Conservation (phyloP, 1,140 invertebrate genomes). For the Sycophaga agraensis region DNA sequence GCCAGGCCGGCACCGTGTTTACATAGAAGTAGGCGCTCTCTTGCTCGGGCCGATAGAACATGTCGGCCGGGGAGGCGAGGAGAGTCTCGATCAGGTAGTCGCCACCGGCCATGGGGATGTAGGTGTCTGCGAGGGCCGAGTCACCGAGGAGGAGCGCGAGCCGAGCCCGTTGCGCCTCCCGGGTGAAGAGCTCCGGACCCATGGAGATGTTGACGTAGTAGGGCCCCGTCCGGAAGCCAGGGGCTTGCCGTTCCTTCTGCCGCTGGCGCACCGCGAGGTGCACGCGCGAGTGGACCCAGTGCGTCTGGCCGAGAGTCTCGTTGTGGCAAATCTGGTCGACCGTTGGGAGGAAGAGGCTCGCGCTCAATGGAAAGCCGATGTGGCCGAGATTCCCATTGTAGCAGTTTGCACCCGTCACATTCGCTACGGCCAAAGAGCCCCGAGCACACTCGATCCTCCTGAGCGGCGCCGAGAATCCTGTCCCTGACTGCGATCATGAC, state of each 20-base stretch:
- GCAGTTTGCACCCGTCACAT: not conserved
- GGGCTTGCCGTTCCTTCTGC: not conserved
- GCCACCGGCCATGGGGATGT: conserved; percentile 1
- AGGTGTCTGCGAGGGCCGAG: not conserved
- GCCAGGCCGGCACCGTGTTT: conserved; percentile 54
- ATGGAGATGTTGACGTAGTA: conserved; percentile 10
- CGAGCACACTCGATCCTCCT: not conserved
- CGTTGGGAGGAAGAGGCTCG: not conserved
- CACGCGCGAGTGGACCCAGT: conserved; percentile 9
- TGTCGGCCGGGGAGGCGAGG: conserved; percentile 40
- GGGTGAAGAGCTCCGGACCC: not conserved
- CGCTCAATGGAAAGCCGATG: not conserved
- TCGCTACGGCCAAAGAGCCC: not conserved
- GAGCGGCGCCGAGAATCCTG: not conserved
- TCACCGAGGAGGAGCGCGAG: not conserved
- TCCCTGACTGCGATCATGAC: not conserved
- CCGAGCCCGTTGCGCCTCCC: not conserved
- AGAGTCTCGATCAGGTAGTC: conserved; percentile 28
- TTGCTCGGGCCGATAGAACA: conserved; percentile 19
- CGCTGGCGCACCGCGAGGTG: not conserved
- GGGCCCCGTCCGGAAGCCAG: not conserved
- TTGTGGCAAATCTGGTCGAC: conserved; percentile 22
- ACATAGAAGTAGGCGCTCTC: conserved; percentile 14
- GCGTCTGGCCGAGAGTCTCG: not conserved
- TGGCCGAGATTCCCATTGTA: not conserved